Evolutionary conservation across 2,888 invertebrate genomes (phyloP).

Genomic region (Metalampra italica): DNA sequence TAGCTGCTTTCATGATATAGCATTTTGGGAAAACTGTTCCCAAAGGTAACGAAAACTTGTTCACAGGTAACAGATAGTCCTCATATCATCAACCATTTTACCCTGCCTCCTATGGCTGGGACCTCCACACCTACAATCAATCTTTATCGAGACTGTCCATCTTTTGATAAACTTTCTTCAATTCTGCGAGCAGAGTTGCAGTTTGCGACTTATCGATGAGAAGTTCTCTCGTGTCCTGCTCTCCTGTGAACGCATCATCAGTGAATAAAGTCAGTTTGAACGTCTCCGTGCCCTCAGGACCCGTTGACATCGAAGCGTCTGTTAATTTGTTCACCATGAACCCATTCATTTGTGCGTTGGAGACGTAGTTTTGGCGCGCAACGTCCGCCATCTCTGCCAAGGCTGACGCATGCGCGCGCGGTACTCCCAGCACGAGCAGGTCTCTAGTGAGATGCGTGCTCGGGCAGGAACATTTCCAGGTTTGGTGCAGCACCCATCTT

Average conservation of each 20-base stretch:
- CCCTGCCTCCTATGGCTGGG: too few species aligned
- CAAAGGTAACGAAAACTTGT: too few species aligned
- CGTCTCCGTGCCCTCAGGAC: constrained; percentile 51
- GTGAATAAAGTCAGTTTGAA: constrained; percentile 46
- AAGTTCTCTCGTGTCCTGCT: constrained; percentile 41
- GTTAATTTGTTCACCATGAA: constrained; percentile 64
- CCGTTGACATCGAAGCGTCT: constrained; percentile 39
- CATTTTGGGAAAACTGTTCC: too few species aligned
- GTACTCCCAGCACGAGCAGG: constrained; percentile 61
- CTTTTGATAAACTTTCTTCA: constrained; percentile 50
- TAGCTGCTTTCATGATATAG: too few species aligned
- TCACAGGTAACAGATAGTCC: too few species aligned
- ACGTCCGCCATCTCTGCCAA: constrained; percentile 52
- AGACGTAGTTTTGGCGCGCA: constrained; percentile 36
- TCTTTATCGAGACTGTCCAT: constrained; percentile 33
- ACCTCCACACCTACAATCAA: background rate
- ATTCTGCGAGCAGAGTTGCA: constrained; percentile 39
- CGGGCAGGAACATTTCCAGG: constrained; percentile 48
- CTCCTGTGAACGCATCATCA: constrained; percentile 49
- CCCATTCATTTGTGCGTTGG: constrained; percentile 34
- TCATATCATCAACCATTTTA: too few species aligned
- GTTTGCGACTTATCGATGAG: constrained; percentile 52
- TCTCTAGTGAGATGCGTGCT: constrained; percentile 54
- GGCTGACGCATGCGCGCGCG: constrained; percentile 57
- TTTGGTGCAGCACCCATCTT: constrained; percentile 59